Evolutionary conservation across 2,113 vertebrate species (phyloP).

Genomic region (Tylochromis polylepis): DNA sequence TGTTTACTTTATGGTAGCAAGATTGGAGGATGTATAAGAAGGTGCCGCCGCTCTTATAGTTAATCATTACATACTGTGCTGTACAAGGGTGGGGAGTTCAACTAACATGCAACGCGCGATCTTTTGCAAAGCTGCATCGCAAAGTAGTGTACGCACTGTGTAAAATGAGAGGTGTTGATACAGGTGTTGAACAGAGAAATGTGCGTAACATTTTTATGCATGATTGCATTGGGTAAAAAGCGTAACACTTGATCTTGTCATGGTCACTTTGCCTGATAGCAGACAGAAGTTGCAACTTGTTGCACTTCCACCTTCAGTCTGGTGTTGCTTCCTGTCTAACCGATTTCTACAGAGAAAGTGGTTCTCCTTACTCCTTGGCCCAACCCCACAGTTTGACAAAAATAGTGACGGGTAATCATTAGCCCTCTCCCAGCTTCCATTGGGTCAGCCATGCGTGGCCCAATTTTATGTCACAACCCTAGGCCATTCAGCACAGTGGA

Average conservation of each 20-base stretch:
- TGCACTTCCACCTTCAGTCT: background rate
- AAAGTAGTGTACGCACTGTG: too few relatives aligned
- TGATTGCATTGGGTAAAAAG: background rate
- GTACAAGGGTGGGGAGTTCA: background rate
- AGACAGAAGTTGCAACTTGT: background rate
- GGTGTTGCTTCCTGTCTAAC: background rate
- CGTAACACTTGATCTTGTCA: background rate
- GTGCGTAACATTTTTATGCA: background rate
- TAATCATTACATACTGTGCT: constrained; percentile 33
- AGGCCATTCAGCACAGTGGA: background rate
- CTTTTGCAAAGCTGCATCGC: background rate
- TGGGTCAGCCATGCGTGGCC: background rate
- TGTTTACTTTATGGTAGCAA: constrained; percentile 38
- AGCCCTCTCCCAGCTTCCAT: accelerated
- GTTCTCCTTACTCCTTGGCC: background rate
- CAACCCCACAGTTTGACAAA: background rate
- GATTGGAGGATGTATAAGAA: constrained; percentile 19
- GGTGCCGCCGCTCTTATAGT: background rate
- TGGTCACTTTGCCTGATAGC: background rate
- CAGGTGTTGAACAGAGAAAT: background rate
- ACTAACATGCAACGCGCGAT: background rate
- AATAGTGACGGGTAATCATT: background rate
- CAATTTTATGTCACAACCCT: background rate
- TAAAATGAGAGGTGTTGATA: background rate
- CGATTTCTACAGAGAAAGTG: background rate